These are phyloP conservation scores for Eumaeus atala DNA, from an alignment of 1,140 invertebrate genomes.

Conservation along the genomic window DNA sequence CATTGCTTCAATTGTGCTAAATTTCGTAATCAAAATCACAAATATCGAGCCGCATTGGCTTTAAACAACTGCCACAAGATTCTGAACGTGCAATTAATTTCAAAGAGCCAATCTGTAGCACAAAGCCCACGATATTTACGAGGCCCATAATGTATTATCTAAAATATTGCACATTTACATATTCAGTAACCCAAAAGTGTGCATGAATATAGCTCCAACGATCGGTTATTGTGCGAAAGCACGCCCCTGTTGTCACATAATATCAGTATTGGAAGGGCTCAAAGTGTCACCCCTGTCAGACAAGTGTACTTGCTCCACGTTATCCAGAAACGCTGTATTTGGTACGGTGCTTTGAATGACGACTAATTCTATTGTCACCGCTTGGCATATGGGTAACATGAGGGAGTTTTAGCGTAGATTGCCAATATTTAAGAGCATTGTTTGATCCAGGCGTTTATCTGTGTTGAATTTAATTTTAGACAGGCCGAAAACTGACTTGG, in stretches of 20 bases:
- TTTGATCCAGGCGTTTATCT: conserved; percentile 23
- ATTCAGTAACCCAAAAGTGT: conserved; percentile 38
- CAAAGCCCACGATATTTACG: conserved; percentile 13
- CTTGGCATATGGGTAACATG: conserved; percentile 60
- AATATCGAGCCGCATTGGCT: no score
- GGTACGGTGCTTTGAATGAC: conserved; percentile 65
- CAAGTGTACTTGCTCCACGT: conserved; percentile 66
- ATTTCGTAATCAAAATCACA: no score
- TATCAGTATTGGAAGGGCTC: conserved; percentile 65
- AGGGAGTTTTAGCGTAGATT: conserved; percentile 54
- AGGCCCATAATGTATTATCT: conserved; percentile 17
- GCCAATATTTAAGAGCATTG: conserved; percentile 46
- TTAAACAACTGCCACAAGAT: no score
- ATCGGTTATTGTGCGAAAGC: conserved; percentile 52
- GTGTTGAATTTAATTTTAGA: conserved; percentile 11
- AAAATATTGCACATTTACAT: conserved; percentile 21
- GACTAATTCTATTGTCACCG: conserved; percentile 70
- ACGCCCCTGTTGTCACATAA: conserved; percentile 66
- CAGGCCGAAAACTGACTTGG: neutral
- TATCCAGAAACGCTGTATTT: conserved; percentile 65
- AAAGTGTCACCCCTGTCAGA: conserved; percentile 62
- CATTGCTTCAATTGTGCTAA: no score
- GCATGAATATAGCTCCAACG: conserved; percentile 46
- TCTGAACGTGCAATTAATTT: conserved; percentile 10
- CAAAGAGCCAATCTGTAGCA: conserved; percentile 6